Conservation (phyloP, 1,140 invertebrate species). For the Helicoverpa armigera region DNA sequence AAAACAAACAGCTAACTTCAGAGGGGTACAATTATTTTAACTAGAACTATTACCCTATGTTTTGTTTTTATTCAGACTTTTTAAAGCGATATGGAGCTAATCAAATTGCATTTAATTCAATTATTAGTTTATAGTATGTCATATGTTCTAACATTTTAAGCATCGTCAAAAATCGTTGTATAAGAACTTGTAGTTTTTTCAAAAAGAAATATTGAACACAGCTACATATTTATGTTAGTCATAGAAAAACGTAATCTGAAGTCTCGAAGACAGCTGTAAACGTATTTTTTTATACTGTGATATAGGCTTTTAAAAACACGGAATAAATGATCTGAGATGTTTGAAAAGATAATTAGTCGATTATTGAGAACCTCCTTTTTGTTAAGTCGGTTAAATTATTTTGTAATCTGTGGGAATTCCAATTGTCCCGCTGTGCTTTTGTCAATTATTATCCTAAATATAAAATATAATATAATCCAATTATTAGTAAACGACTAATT, state of each 20-base stretch:
- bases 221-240: slow-evolving; percentile 42
- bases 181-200: too few species aligned
- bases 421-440: slow-evolving; percentile 8
- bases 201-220: not conserved
- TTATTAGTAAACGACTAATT: not conserved
- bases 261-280: slow-evolving; percentile 69
- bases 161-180: not conserved
- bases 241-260: slow-evolving; percentile 45
- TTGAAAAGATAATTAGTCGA: not conserved
- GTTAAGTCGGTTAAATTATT: too few species aligned
- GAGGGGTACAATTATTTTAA: too few species aligned
- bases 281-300: slow-evolving; percentile 83
- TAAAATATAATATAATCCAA: too few species aligned
- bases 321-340: slow-evolving; percentile 56
- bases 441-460: not conserved
- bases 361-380: too few species aligned
- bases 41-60: not conserved
- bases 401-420: not conserved
- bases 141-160: not conserved
- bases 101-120: slow-evolving; percentile 19
- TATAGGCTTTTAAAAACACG: slow-evolving; percentile 76
- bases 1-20: too few species aligned
- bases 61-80: not conserved
- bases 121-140: slow-evolving; percentile 4
- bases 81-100: not conserved